Base-by-base conservation (phyloP, 30 jellyfish, hydroid and myxozoan species). In the Phacellophora camtschatica region DNA sequence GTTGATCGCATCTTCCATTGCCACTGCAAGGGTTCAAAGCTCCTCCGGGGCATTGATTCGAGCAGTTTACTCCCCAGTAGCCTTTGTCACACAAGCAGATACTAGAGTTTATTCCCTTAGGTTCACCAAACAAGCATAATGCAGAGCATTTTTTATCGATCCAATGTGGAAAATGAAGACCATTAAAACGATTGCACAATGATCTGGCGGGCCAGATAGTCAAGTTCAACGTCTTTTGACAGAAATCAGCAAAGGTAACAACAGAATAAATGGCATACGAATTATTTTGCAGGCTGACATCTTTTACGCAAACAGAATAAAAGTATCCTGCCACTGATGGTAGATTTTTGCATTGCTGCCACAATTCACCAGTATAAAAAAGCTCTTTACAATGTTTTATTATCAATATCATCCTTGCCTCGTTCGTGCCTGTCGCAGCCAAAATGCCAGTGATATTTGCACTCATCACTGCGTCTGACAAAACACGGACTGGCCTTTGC, bases 31-130 rank as follows among this genome's bases (percentile, higher is more conserved):
- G 84, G 16, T 49, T 43, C 15, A 51, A 4, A 0, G 84, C 85
- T 7, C 92, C 92, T 30, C 92, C 92, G 3, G 92, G 92, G 59
- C 92, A 81, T 25, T 37, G 65, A 10, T 15, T 23, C 1, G 77
- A 53, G 23, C 92, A 81, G 31, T 81, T 30, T 36, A 8, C 35
- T 13, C 84, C 92, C 92, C 92, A 81, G 45, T 81, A 81, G 20
- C 92, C 92, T 0, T 23, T 1, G 0, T 81, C 85, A 53, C 92
- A 81, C 22, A 57, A 27, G 30, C 92, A 81, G 42, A 19, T 36
- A 15, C 71, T 81, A 28, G 61, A n/a, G 27, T 66, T 65, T 15
- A 5, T 20, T 1, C 13, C 24, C 39, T 15, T 18, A 2, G 77
- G 57, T 9, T 37, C 54, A 51, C 92, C 92, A 29, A 81, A 81